These are phyloP conservation scores for Oncorhynchus nerka DNA, from an alignment of 2,113 vertebrate genomes.

Conservation along the genomic window DNA sequence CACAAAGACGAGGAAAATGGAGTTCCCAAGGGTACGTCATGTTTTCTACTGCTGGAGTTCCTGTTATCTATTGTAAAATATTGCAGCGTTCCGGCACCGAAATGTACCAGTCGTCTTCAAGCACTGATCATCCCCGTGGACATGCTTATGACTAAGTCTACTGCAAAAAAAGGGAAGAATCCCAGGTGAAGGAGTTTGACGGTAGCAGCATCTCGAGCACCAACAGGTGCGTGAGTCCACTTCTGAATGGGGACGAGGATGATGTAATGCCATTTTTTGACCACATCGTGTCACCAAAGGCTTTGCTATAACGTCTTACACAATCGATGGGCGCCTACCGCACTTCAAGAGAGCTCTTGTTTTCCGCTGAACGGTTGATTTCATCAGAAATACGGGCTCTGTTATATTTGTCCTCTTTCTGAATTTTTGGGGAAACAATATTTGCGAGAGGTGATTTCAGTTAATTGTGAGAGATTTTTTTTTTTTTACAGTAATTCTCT, in stretches of 20 bases:
- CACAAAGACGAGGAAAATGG: too few relatives aligned
- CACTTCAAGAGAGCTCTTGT: neutral
- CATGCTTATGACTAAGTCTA: neutral
- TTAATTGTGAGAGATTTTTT: neutral
- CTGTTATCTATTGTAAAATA: too few relatives aligned
- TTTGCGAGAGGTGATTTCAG: neutral
- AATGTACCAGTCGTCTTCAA: too few relatives aligned
- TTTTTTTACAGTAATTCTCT: neutral
- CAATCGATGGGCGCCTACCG: neutral
- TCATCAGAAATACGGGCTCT: neutral
- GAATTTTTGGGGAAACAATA: neutral
- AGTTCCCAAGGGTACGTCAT: too few relatives aligned
- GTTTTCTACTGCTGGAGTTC: too few relatives aligned
- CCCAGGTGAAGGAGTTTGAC: neutral
- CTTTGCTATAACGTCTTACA: neutral
- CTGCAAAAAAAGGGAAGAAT: neutral
- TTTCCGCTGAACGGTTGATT: neutral
- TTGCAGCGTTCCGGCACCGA: too few relatives aligned
- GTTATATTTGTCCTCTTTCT: neutral
- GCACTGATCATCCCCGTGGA: too few relatives aligned
- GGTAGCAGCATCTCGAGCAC: neutral
- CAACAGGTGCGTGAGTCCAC: neutral
- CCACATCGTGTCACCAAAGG: slow-evolving; percentile 35
- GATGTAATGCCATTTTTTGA: neutral
- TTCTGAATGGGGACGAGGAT: neutral